A percentile compares a stretch with the other conserved stretches of the same genome.
Evolutionary conservation across 1,140 invertebrate genomes (phyloP).

Genomic region (Papilio aristodemus): DNA sequence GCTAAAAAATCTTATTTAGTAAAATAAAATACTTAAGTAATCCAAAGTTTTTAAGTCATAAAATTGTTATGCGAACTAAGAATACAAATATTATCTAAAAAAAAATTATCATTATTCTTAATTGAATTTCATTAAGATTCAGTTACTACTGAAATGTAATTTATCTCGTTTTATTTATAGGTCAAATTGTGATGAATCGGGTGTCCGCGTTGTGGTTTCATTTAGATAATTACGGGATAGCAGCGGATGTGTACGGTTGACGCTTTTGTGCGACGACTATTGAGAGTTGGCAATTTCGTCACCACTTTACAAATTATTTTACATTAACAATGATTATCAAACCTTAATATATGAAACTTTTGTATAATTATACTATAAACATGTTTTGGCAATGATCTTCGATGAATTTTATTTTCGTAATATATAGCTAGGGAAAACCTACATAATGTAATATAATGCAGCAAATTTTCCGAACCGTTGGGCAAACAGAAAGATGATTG

Average conservation of each 20-base stretch:
- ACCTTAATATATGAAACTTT: no score
- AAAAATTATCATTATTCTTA: no score
- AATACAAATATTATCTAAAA: no score
- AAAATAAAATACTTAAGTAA: no score
- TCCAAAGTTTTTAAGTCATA: no score
- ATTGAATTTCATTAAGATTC: no score
- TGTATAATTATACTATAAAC: neutral
- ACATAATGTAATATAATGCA: conserved; percentile 29
- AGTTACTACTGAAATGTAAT: no score
- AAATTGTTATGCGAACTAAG: no score
- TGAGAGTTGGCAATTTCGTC: neutral
- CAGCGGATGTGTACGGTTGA: neutral
- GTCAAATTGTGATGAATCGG: neutral
- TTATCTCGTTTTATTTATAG: neutral
- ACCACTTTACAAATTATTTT: neutral
- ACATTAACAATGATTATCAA: neutral
- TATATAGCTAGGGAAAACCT: neutral
- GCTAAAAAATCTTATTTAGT: no score
- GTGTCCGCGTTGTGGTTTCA: neutral
- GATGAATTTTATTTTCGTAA: neutral
- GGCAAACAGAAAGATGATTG: conserved; percentile 30
- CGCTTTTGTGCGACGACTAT: conserved; percentile 3
- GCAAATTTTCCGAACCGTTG: conserved; percentile 27
- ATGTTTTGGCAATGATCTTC: neutral
- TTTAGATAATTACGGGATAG: conserved; percentile 21